Evolutionary conservation across 2,797 vertebrate genomes (phyloP).

Genomic region (Australoheros facetus): DNA sequence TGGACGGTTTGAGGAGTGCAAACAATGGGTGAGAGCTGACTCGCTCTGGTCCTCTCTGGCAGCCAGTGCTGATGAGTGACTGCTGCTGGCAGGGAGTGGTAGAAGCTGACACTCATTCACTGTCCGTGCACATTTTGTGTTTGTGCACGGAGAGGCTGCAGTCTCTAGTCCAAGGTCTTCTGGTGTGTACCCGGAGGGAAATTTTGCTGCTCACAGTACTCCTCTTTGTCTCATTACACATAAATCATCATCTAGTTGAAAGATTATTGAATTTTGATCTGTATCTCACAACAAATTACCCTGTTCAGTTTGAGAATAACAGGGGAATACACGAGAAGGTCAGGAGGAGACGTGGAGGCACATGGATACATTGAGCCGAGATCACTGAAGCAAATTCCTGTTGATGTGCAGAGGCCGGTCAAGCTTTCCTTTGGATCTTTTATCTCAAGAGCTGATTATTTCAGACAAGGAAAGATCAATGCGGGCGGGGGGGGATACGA

Average conservation of each 20-base stretch:
- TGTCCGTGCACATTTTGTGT: background rate
- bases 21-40: slow-evolving; percentile 29
- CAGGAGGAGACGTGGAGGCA: background rate
- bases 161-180: background rate
- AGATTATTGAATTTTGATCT: background rate
- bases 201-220: background rate
- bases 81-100: slow-evolving; percentile 46
- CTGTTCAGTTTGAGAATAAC: slow-evolving; percentile 3
- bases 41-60: slow-evolving; percentile 40
- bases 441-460: slow-evolving; percentile 1
- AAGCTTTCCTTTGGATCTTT: background rate
- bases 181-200: background rate
- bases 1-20: slow-evolving; percentile 12
- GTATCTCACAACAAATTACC: background rate
- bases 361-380: background rate
- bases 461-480: background rate
- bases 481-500: background rate
- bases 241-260: background rate
- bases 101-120: slow-evolving; percentile 24
- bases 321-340: background rate
- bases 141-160: background rate
- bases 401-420: background rate
- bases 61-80: slow-evolving; percentile 47
- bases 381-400: background rate
- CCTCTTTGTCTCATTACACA: background rate